Evolutionary conservation across 1,140 invertebrate genomes (phyloP), one percentile per base, ranked within the genome.

Genomic region (Metaphire vulgaris): DNA sequence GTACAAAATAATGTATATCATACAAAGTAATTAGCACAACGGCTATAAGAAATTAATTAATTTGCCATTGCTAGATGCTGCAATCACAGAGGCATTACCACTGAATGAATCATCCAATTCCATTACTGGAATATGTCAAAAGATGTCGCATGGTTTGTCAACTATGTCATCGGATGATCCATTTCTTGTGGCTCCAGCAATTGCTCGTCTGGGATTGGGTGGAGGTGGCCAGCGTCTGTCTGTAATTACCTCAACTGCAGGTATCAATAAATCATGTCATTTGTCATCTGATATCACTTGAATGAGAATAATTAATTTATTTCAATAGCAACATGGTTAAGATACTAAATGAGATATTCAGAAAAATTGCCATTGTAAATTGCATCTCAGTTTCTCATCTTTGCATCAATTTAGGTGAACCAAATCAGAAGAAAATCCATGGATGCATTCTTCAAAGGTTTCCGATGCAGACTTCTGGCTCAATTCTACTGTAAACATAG

Each of bases 401-500:
- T n/a, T n/a, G n/a, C n/a, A n/a, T n/a, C n/a, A n/a, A n/a, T n/a
- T n/a, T n/a, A n/a, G n/a, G n/a, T n/a, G n/a, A n/a, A n/a, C n/a
- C n/a, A n/a, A n/a, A n/a, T n/a, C n/a, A n/a, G n/a, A n/a, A n/a
- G n/a, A n/a, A n/a, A n/a, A n/a, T n/a, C n/a, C n/a, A n/a, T n/a
- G n/a, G n/a, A n/a, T n/a, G n/a, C n/a, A n/a, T n/a, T n/a, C n/a
- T 56, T 34, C 32, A 14, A 28, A 33, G 1, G 41, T 29, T 34
- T 28, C 41, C 1, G 72, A 73, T 28, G 33, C 72, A 34, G 72
- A 73, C 30, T 31, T 34, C 26, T 73, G 72, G 72, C 72, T 73
- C 0, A 33, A 30, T 14, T 64, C 33, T 16, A 34, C 41, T 15
- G 26, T 34, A 12, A 73, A 6, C 41, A 56, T 56, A 6, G 21